Percentiles rank a stretch among this genome's conserved stretches.
phyloP scores from a whole-genome alignment of 1,140 invertebrate genomes.

The Hyles euphorbiae region DNA sequence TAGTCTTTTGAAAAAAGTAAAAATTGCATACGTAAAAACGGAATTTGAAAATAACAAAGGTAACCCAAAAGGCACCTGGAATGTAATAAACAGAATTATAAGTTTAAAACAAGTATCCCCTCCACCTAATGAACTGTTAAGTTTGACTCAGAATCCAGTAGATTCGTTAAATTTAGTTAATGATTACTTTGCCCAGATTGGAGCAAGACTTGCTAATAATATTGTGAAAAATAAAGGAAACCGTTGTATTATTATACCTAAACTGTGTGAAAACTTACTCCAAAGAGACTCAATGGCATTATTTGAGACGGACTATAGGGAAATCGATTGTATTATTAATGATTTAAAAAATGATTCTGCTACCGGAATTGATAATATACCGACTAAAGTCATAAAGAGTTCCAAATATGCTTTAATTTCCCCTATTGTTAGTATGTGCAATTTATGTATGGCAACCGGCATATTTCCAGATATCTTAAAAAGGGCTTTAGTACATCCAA shows the following conservation, averaged over 20 bases:
- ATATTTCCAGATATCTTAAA: constrained; percentile 16
- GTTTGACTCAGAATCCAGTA: neutral
- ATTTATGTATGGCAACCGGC: constrained; percentile 9
- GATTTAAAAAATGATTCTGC: constrained; percentile 16
- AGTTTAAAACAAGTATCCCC: constrained; percentile 5
- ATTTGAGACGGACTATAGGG: constrained; percentile 15
- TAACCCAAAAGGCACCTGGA: constrained; percentile 19
- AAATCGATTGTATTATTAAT: constrained; percentile 14
- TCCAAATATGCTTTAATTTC: constrained; percentile 9
- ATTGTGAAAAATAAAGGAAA: constrained; percentile 2
- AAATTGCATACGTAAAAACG: constrained; percentile 13
- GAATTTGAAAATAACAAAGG: constrained; percentile 17
- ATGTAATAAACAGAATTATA: constrained; percentile 18
- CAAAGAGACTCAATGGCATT: constrained; percentile 16
- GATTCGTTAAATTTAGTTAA: too few species aligned
- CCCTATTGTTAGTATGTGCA: constrained; percentile 12
- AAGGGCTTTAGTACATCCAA: constrained; percentile 13
- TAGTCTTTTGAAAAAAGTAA: constrained; percentile 25
- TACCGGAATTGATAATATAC: constrained; percentile 19
- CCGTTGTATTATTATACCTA: neutral
- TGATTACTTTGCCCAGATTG: constrained; percentile 19
- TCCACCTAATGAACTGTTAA: constrained; percentile 4
- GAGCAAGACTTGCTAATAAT: constrained; percentile 8
- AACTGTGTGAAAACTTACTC: neutral
- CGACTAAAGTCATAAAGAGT: constrained; percentile 6